Evolutionary conservation across 2,888 invertebrate genomes (phyloP).

Genomic region (Phyto melanocephala): DNA sequence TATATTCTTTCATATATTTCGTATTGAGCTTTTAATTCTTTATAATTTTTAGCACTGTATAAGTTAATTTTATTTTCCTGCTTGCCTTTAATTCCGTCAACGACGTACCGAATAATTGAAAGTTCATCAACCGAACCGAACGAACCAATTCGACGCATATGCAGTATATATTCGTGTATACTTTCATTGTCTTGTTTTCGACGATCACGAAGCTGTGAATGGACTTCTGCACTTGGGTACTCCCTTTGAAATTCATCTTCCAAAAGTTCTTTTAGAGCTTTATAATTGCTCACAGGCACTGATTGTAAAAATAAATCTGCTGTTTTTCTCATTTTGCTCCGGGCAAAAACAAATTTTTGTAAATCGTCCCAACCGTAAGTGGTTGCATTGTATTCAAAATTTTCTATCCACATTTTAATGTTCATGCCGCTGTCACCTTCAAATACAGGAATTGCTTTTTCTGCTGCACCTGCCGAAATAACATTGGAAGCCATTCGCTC

Average conservation of each 20-base stretch:
- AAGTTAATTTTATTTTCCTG: constrained; percentile 25
- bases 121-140: constrained; percentile 37
- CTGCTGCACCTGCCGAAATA: no score
- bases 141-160: constrained; percentile 36
- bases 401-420: no score
- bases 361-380: constrained; percentile 34
- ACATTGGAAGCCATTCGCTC: no score
- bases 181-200: constrained; percentile 24
- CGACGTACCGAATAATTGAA: constrained; percentile 37
- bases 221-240: constrained; percentile 44
- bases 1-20: constrained; percentile 18
- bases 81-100: constrained; percentile 40
- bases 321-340: constrained; percentile 45
- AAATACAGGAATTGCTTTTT: no score
- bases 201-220: constrained; percentile 34
- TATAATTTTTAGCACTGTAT: constrained; percentile 13
- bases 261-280: constrained; percentile 32
- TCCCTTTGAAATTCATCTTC: constrained; percentile 34
- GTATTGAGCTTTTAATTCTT: constrained; percentile 21
- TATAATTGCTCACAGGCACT: background rate
- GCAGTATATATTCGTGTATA: constrained; percentile 44
- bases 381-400: no score
- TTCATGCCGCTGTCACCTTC: no score
- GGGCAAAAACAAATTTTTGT: constrained; percentile 45
- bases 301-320: constrained; percentile 39